phyloP scores from a whole-genome alignment of 2,797 vertebrate genomes.

The Carduelis carduelis region DNA sequence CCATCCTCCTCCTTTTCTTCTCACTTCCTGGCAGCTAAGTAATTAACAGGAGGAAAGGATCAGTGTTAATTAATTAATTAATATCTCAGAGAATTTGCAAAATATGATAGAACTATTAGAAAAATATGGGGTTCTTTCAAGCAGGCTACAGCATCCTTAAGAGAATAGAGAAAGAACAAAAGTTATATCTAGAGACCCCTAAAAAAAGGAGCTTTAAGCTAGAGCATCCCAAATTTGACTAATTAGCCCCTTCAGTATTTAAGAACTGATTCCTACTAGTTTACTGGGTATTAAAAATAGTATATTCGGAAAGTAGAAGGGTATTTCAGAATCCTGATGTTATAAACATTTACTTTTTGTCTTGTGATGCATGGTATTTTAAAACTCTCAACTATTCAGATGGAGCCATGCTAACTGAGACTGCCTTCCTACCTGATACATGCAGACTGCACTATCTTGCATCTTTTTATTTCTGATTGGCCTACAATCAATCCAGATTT shows the following conservation, averaged over 20 bases:
- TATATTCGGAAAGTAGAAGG: not conserved
- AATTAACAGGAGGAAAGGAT: not conserved
- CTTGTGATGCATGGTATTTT: not conserved
- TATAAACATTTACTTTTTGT: not conserved
- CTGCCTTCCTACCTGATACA: not conserved
- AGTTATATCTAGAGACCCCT: not conserved
- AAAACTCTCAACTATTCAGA: not conserved
- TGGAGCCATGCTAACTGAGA: not conserved
- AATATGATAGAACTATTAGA: not conserved
- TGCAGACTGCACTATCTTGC: not conserved
- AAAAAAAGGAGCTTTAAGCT: not conserved
- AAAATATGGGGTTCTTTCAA: accelerated
- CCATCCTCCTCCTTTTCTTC: not conserved
- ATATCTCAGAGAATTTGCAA: not conserved
- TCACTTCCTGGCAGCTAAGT: not conserved
- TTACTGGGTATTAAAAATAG: not conserved
- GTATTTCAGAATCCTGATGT: not conserved
- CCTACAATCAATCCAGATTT: not conserved
- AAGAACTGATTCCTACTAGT: not conserved
- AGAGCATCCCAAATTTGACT: not conserved
- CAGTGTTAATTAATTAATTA: not conserved
- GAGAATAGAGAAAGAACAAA: not conserved
- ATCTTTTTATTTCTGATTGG: not conserved
- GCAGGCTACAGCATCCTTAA: not conserved
- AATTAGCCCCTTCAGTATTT: not conserved